Evolutionary conservation across 2,113 vertebrate species (phyloP).

Genomic region (Anoura caudifer): DNA sequence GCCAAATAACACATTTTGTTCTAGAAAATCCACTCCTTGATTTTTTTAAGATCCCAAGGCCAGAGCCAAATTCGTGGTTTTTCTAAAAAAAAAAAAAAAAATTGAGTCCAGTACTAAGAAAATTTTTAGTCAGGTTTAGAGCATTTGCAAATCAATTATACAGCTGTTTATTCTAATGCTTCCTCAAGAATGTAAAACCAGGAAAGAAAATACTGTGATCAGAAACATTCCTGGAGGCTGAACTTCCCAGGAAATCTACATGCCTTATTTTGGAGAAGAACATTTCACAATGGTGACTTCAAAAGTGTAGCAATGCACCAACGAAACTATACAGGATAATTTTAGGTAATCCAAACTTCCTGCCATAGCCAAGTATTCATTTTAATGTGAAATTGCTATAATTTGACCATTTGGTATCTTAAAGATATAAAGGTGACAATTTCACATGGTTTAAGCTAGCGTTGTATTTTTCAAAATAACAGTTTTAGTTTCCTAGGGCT

Average conservation of each 20-base stretch:
- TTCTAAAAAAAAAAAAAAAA: neutral
- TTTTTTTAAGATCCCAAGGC: constrained; percentile 45
- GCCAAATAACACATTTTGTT: neutral
- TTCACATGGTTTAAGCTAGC: neutral
- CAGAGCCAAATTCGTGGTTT: neutral
- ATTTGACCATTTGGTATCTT: neutral
- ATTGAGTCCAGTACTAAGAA: neutral
- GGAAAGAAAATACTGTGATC: neutral
- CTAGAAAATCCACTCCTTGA: constrained; percentile 36
- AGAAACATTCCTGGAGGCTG: neutral
- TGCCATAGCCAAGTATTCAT: neutral
- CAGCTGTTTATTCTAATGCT: neutral
- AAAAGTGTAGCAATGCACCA: neutral
- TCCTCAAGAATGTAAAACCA: constrained; percentile 11
- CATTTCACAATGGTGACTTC: neutral
- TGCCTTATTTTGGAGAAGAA: neutral
- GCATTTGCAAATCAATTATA: constrained; percentile 52
- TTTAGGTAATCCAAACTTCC: neutral
- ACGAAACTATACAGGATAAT: neutral
- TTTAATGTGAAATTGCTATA: neutral
- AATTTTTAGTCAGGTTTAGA: neutral
- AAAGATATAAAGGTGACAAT: neutral
- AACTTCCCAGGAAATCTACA: neutral
- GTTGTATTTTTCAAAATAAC: neutral
- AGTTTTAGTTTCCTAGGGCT: neutral